Conservation (phyloP, 1,140 invertebrate species). For the Brachionus sp. region DNA sequence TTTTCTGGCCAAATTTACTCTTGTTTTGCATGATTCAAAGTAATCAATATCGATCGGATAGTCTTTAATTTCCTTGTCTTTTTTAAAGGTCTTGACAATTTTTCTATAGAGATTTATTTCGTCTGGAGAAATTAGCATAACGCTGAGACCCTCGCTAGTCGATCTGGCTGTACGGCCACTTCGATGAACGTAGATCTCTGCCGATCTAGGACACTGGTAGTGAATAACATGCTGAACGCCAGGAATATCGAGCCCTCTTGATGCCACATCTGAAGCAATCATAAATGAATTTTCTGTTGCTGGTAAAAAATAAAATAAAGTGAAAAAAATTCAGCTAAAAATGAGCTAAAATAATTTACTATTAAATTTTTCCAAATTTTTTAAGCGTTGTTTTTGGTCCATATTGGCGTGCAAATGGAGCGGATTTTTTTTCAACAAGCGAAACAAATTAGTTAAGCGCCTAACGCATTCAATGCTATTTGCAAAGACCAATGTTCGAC, state of each 20-base stretch:
- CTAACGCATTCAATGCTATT: constrained; percentile 91
- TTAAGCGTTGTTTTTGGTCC: constrained; percentile 86
- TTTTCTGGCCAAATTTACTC: constrained; percentile 66
- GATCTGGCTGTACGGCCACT: constrained; percentile 91
- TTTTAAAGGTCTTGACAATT: constrained; percentile 57
- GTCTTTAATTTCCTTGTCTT: constrained; percentile 21
- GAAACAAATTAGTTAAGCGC: constrained; percentile 75
- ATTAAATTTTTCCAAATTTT: constrained; percentile 86
- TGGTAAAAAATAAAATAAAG: neutral
- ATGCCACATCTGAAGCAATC: constrained; percentile 95
- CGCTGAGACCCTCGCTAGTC: constrained; percentile 78
- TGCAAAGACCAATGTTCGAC: constrained; percentile 89
- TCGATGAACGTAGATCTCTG: constrained; percentile 91
- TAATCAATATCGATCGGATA: constrained; percentile 43
- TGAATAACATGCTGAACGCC: constrained; percentile 90
- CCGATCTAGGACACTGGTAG: constrained; percentile 90
- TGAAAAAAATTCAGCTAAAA: neutral
- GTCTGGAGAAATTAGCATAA: constrained; percentile 82
- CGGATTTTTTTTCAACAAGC: constrained; percentile 72
- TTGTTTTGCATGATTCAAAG: neutral
- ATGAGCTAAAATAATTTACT: constrained; percentile 59
- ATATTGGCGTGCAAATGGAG: constrained; percentile 87
- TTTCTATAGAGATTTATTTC: constrained; percentile 77
- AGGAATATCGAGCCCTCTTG: constrained; percentile 90
- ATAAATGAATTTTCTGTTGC: constrained; percentile 67